Evolutionary conservation across 2,888 invertebrate genomes (phyloP).

Genomic region (Epicampocera succincta): DNA sequence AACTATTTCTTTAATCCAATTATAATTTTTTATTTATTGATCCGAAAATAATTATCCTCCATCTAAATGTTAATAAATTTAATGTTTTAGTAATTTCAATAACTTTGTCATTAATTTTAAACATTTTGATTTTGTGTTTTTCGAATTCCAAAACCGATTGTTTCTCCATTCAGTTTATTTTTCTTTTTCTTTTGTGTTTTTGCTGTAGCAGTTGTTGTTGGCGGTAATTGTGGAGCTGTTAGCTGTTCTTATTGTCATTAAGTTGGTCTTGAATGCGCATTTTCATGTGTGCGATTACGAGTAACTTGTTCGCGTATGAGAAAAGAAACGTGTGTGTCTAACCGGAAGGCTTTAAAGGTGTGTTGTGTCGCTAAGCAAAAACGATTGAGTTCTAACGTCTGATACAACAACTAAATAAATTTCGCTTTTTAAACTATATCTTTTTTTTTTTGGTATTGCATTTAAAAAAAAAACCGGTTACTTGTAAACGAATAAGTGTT

Average conservation of each 20-base stretch:
- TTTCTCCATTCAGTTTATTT: conserved; percentile 6
- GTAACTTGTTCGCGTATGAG: background rate
- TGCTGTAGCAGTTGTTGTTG: conserved; percentile 1
- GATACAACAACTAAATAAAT: conserved; percentile 18
- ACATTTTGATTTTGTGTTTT: conserved; percentile 2
- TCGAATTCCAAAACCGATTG: conserved; percentile 29
- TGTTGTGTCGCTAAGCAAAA: conserved; percentile 47
- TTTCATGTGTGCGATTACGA: conserved; percentile 17
- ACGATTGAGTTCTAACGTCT: background rate
- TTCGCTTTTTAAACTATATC: conserved; percentile 30
- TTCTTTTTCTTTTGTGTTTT: background rate
- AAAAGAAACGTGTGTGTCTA: conserved; percentile 24
- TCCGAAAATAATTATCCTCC: conserved; percentile 37
- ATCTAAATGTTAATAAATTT: conserved; percentile 47
- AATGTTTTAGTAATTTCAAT: conserved; percentile 45
- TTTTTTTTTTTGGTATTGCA: background rate
- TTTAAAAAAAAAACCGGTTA: no score
- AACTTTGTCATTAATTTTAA: conserved; percentile 23
- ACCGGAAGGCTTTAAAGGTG: conserved; percentile 63
- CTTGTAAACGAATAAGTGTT: background rate
- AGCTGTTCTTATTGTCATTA: conserved; percentile 40
- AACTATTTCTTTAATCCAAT: conserved; percentile 2
- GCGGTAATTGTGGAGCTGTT: background rate
- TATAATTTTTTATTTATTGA: conserved; percentile 24
- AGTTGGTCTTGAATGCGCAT: conserved; percentile 44